Evolutionary conservation across 2,797 vertebrate species (phyloP).

Genomic region (Hemibagrus guttatus): DNA sequence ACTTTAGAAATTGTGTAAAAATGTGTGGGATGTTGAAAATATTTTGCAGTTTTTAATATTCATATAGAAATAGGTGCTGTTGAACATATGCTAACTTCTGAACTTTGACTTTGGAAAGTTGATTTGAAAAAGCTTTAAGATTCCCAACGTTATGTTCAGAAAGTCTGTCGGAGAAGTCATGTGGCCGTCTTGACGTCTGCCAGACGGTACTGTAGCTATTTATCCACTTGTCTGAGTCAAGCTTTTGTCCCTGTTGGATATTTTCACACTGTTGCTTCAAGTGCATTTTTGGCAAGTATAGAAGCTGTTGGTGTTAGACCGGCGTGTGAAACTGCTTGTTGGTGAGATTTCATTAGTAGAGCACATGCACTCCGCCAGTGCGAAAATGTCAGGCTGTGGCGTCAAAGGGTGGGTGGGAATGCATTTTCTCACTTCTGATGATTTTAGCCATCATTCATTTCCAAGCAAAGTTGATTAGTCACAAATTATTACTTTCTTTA

Average conservation of each 20-base stretch:
- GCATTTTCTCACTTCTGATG: constrained; percentile 45
- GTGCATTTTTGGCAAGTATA: constrained; percentile 51
- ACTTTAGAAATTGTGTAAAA: background rate
- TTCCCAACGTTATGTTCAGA: background rate
- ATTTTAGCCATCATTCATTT: constrained; percentile 40
- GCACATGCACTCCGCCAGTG: constrained; percentile 37
- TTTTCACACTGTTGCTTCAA: constrained; percentile 47
- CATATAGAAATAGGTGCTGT: background rate
- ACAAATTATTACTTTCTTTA: constrained; percentile 33
- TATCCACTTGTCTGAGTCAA: constrained; percentile 53
- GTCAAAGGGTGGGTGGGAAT: constrained; percentile 47
- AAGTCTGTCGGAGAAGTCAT: background rate
- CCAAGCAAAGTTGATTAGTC: constrained; percentile 37
- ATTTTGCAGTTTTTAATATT: background rate
- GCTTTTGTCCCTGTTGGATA: constrained; percentile 57
- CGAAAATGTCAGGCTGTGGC: constrained; percentile 52
- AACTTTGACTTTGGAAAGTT: constrained; percentile 1
- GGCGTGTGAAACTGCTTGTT: constrained; percentile 52
- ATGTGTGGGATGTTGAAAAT: background rate
- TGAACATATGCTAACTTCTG: background rate
- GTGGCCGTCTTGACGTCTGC: constrained; percentile 24
- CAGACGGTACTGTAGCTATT: constrained; percentile 39
- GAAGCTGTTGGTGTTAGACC: constrained; percentile 48
- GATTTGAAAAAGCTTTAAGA: background rate
- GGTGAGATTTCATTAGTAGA: constrained; percentile 55